These are phyloP conservation scores for Corydoras sp. DNA, from an alignment of 2,113 vertebrate species.

Conservation along the genomic window DNA sequence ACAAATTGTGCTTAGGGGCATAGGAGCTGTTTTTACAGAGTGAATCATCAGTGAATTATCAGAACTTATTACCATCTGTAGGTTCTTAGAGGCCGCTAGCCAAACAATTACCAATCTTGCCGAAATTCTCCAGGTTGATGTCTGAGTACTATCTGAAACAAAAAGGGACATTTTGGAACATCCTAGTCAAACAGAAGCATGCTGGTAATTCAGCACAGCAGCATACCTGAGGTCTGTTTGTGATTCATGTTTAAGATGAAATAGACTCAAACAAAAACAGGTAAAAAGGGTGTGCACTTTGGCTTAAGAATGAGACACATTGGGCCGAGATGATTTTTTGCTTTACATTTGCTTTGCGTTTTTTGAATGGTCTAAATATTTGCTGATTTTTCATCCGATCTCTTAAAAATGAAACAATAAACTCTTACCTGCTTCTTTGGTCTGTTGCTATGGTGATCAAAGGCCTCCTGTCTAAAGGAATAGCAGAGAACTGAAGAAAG, in stretches of 20 bases:
- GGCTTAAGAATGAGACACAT: too few relatives aligned
- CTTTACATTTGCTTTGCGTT: background rate
- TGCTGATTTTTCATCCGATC: constrained; percentile 32
- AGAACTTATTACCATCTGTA: constrained; percentile 10
- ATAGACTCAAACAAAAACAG: too few relatives aligned
- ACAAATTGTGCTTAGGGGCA: background rate
- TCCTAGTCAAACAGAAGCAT: background rate
- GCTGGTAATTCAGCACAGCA: constrained; percentile 7
- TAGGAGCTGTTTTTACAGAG: background rate
- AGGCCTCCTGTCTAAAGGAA: constrained; percentile 22
- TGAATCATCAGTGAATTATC: constrained; percentile 2
- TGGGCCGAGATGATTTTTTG: background rate
- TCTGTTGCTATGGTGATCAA: constrained; percentile 43
- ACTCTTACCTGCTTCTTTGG: constrained; percentile 40
- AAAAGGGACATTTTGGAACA: background rate
- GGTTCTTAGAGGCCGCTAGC: background rate
- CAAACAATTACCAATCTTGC: background rate
- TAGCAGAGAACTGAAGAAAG: constrained; percentile 12
- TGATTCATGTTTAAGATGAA: background rate
- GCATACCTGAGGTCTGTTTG: background rate
- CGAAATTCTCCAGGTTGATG: background rate
- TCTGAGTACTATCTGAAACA: background rate
- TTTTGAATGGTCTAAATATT: too few relatives aligned
- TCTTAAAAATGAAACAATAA: constrained; percentile 31
- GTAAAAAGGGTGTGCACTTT: too few relatives aligned